Evolutionary conservation across 1,140 invertebrate species (phyloP), one percentile per base, ranked within the genome.

Genomic region (Drosophila mauritiana): DNA sequence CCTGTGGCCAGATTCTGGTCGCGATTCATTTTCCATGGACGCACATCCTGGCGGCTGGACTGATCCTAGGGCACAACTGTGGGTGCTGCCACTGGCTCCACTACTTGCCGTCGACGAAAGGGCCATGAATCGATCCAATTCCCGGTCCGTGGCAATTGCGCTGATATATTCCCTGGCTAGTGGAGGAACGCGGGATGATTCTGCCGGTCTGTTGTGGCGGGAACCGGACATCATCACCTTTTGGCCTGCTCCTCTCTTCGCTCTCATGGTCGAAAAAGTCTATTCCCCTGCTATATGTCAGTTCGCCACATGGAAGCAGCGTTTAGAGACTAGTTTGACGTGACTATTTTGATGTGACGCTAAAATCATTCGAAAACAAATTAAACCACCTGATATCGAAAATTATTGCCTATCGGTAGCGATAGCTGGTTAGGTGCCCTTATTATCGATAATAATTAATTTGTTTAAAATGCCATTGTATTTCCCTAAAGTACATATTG

Each of bases 81-180:
- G 51, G 3, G 49, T 39, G 40, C 73, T 76, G 27, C 73, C 53
- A 7, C 64, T 70, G 8, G 64, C 65, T 0, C 57, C 72, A 15
- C 73, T 76, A 42, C 73, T 76, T 0, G 73, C 61, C 6, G 73
- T 76, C 10, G 74, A 77, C 0, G 74, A 77, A 3, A 77, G 27
- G 15, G 62, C 73, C 74, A 77, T 77, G n/a, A 59, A 77, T 11
- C 74, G 73, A n/a, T 77, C 74, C 34, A 77, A 37, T 5, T 77
- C 74, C 17, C 74, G 74, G 45, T 77, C 74, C 17, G 49, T 63
- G 11, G 74, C 74, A 49, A 77, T 22, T 20, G 77, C 42, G 7
- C 54, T n/a, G 10, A 77, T 54, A n/a, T 77, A 77, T 27, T 77
- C 63, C 25, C 63, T 54, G 31, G 53, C 73, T 25, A 61, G 74